A percentile compares a stretch with the other conserved stretches of the same genome.
Evolutionary conservation across 1,140 invertebrate species (phyloP).

Genomic region (Drosophila setifemur): DNA sequence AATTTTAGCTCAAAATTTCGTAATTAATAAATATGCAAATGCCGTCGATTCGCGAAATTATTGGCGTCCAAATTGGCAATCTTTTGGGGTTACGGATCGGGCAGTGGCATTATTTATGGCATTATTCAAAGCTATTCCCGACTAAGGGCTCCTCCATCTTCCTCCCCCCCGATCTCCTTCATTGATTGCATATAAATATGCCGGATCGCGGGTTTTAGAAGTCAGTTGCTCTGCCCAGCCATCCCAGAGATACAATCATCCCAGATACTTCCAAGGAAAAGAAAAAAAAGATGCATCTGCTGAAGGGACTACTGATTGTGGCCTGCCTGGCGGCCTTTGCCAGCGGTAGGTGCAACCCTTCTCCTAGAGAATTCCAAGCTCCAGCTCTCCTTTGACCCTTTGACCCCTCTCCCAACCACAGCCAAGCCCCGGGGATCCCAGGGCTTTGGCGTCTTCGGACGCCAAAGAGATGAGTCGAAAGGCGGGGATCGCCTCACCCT

Average conservation of each 20-base stretch:
- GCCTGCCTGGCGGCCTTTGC: conserved; percentile 55
- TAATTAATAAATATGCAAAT: conserved; percentile 77
- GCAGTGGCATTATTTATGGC: conserved; percentile 71
- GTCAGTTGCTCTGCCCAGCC: conserved; percentile 59
- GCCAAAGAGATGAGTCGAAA: conserved; percentile 37
- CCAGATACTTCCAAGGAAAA: neutral
- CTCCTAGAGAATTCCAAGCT: neutral
- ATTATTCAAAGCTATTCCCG: conserved; percentile 53
- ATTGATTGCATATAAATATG: conserved; percentile 62
- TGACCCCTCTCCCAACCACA: neutral
- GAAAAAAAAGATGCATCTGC: conserved; percentile 56
- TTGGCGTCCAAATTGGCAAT: conserved; percentile 24
- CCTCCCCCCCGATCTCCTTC: conserved; percentile 8
- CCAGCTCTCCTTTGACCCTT: too few species aligned
- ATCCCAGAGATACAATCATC: conserved; percentile 31
- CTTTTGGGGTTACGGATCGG: conserved; percentile 43
- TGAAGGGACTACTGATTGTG: conserved; percentile 51
- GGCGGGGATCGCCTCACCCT: conserved; percentile 53
- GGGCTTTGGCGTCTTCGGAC: conserved; percentile 33
- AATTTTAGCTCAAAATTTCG: too few species aligned
- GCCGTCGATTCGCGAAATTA: conserved; percentile 23
- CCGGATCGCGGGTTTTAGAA: conserved; percentile 32
- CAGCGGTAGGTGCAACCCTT: conserved; percentile 37
- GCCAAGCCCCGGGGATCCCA: conserved; percentile 53
- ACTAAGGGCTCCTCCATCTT: neutral